These are phyloP conservation scores for Xiphophorus birchmanni DNA, from an alignment of 2,797 vertebrate species.

Conservation along the genomic window DNA sequence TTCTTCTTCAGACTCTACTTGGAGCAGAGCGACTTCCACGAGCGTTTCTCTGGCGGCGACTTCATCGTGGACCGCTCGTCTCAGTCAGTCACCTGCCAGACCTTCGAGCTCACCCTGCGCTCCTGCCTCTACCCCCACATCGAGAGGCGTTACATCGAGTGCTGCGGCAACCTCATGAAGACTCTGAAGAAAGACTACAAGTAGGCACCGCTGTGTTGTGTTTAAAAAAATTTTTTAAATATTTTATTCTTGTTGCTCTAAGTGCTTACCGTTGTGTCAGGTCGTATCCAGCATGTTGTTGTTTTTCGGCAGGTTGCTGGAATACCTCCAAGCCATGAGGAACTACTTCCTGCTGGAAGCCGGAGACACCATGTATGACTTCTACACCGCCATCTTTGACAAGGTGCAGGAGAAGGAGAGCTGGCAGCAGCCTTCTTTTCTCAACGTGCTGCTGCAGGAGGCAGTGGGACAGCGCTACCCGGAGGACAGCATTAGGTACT, in stretches of 20 bases:
- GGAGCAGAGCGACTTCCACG: conserved; percentile 94
- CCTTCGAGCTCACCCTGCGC: conserved; percentile 93
- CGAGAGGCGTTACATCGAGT: conserved; percentile 90
- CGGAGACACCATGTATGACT: conserved; percentile 99
- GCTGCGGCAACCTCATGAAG: conserved; percentile 96
- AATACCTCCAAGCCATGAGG: conserved; percentile 97
- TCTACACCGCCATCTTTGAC: conserved; percentile 98
- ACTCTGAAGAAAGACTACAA: conserved; percentile 96
- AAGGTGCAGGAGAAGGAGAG: conserved; percentile 95
- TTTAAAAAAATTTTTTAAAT: no score
- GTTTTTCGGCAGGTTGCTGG: conserved; percentile 83
- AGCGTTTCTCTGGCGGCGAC: conserved; percentile 90
- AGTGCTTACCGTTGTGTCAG: neutral
- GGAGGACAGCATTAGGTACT: conserved; percentile 92
- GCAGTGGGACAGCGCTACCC: conserved; percentile 93
- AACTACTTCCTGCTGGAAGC: conserved; percentile 98
- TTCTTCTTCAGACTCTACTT: conserved; percentile 87
- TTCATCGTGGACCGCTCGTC: conserved; percentile 93
- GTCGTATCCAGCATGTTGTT: neutral
- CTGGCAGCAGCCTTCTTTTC: conserved; percentile 95
- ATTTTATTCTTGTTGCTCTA: neutral
- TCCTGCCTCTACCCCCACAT: conserved; percentile 98
- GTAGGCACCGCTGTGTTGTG: conserved; percentile 66
- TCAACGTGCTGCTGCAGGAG: conserved; percentile 94
- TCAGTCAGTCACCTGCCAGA: conserved; percentile 96